Evolutionary conservation across 2,888 invertebrate genomes (phyloP).

Genomic region (Drosophila subsilvestris): DNA sequence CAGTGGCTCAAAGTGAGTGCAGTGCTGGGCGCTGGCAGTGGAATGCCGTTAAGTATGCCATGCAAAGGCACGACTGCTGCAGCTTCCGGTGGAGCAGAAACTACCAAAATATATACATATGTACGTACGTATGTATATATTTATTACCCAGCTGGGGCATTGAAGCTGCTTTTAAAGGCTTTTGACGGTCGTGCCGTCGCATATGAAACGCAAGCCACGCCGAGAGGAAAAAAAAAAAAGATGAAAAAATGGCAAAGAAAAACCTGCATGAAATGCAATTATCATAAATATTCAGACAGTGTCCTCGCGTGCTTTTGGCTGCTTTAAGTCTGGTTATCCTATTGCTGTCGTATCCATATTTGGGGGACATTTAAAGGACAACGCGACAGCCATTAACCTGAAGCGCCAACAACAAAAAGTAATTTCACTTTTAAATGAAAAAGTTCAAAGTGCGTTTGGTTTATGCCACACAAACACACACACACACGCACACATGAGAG

Average conservation of each 20-base stretch:
- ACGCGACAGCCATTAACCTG: constrained; percentile 63
- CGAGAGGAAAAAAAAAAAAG: constrained; percentile 9
- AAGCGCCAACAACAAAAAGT: constrained; percentile 62
- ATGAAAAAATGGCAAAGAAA: constrained; percentile 8
- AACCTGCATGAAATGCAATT: constrained; percentile 77
- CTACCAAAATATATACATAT: constrained; percentile 23
- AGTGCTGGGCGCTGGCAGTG: constrained; percentile 19
- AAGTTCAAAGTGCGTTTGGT: constrained; percentile 78
- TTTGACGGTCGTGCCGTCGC: constrained; percentile 63
- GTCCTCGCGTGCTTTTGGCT: constrained; percentile 27
- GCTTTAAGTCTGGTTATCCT: constrained; percentile 31
- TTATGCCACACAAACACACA: constrained; percentile 42
- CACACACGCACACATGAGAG: constrained; percentile 27
- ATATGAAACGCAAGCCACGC: constrained; percentile 43
- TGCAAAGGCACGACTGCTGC: constrained; percentile 54
- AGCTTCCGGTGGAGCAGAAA: constrained; percentile 13
- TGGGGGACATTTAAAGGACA: constrained; percentile 75
- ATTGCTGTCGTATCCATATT: constrained; percentile 49
- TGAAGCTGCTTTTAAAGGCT: constrained; percentile 70
- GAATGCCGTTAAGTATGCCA: constrained; percentile 66
- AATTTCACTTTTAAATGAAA: constrained; percentile 79
- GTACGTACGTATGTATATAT: constrained; percentile 48
- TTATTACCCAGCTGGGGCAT: constrained; percentile 47
- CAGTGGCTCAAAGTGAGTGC: constrained; percentile 51
- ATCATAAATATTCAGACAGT: constrained; percentile 75